Conservation (phyloP, 2,888 invertebrate genomes). For the Orthosia cruda region DNA sequence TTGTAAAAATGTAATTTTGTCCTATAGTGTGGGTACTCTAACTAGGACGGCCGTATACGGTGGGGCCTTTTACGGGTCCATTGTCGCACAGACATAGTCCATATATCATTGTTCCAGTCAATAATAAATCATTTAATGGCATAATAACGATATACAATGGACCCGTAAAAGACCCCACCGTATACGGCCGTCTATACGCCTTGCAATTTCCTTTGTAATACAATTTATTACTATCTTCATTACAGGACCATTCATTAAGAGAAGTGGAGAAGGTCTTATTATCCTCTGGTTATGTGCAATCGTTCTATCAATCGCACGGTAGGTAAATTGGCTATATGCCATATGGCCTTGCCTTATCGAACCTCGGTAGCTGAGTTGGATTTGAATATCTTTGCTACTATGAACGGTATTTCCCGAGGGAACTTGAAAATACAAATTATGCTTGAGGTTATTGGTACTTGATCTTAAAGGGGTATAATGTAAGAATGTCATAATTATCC, state of each 20-base stretch:
- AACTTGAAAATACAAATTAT: neutral
- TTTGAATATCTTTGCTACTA: constrained; percentile 12
- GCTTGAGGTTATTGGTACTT: neutral
- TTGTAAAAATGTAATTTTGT: too few relatives aligned
- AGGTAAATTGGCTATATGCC: constrained; percentile 21
- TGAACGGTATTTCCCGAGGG: neutral
- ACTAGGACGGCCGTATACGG: too few relatives aligned
- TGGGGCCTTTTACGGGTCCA: neutral
- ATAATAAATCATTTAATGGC: neutral
- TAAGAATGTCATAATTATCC: too few relatives aligned
- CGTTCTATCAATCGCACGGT: constrained; percentile 1
- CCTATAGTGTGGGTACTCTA: too few relatives aligned
- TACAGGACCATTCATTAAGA: constrained; percentile 2
- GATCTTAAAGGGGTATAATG: too few relatives aligned
- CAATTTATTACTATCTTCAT: constrained; percentile 1
- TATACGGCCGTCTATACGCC: too few relatives aligned
- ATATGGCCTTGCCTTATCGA: neutral
- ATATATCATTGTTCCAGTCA: neutral
- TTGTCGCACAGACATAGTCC: neutral
- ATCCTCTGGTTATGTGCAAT: neutral
- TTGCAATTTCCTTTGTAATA: constrained; percentile 2
- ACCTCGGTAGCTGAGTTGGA: neutral
- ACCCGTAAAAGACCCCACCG: too few relatives aligned
- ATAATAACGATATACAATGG: too few relatives aligned
- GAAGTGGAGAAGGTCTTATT: neutral